phyloP scores from a whole-genome alignment of 2,888 invertebrate genomes.

The Callyntrura sp. region DNA sequence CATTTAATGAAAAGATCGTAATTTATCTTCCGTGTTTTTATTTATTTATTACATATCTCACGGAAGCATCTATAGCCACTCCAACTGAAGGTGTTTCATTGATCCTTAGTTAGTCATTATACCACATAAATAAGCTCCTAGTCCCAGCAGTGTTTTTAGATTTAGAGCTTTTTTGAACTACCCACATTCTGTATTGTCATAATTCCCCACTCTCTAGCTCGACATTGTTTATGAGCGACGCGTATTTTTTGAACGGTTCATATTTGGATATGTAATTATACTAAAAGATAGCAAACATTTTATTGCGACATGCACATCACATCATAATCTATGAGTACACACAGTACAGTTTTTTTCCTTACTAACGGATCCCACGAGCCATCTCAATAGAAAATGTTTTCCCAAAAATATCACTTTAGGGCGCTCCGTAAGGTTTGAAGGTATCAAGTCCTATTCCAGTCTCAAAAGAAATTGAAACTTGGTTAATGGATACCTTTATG shows the following conservation, averaged over 20 bases:
- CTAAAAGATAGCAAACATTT: not conserved
- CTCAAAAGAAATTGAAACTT: slow-evolving; percentile 8
- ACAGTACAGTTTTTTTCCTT: not conserved
- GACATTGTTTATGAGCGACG: not conserved
- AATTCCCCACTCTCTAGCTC: no score
- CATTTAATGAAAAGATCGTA: slow-evolving; percentile 67
- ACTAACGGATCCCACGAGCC: slow-evolving; percentile 26
- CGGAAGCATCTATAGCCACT: slow-evolving; percentile 14
- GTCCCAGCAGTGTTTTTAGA: not conserved
- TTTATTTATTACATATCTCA: slow-evolving; percentile 18
- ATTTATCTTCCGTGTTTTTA: slow-evolving; percentile 67
- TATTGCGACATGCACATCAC: no score
- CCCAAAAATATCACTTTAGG: slow-evolving; percentile 1
- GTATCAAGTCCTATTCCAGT: not conserved
- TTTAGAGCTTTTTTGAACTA: slow-evolving; percentile 9
- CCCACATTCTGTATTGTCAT: not conserved
- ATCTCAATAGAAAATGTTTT: slow-evolving; percentile 26
- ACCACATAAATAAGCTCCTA: not conserved
- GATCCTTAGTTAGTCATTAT: slow-evolving; percentile 40
- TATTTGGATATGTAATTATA: slow-evolving; percentile 10
- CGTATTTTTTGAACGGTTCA: not conserved
- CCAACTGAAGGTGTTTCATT: slow-evolving; percentile 1
- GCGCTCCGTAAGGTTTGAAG: not conserved
- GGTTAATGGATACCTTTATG: slow-evolving; percentile 26
- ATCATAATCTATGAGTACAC: no score